Evolutionary conservation across 2,113 vertebrate species (phyloP).

Genomic region (Grammomys dolichurus): DNA sequence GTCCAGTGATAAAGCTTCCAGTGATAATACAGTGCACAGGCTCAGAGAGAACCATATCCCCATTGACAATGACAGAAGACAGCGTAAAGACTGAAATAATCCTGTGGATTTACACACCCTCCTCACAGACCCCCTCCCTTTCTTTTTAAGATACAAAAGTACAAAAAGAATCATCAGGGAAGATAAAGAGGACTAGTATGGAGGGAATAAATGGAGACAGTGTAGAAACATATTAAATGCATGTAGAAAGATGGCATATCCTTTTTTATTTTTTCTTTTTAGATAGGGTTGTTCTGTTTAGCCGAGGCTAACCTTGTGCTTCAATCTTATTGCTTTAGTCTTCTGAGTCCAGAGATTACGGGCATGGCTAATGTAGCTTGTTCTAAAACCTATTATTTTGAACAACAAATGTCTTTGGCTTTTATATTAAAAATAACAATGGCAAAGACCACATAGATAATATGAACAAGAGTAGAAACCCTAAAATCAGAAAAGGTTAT

Average conservation of each 20-base stretch:
- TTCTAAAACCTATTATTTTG: not conserved
- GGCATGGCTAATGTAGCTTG: not conserved
- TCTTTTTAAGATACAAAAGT: not conserved
- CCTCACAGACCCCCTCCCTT: too few species aligned
- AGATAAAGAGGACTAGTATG: not conserved
- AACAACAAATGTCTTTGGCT: not conserved
- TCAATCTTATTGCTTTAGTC: not conserved
- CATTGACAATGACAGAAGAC: not conserved
- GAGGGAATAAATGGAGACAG: too few species aligned
- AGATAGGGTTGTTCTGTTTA: not conserved
- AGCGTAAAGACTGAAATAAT: not conserved
- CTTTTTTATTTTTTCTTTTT: too few species aligned
- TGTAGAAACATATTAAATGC: not conserved
- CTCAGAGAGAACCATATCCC: not conserved
- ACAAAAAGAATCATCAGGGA: too few species aligned
- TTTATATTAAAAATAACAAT: not conserved
- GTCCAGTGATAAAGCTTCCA: constrained; percentile 11
- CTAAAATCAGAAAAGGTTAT: not conserved
- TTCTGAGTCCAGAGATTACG: not conserved
- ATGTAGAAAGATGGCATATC: not conserved
- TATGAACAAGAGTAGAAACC: not conserved
- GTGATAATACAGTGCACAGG: not conserved
- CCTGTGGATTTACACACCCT: not conserved
- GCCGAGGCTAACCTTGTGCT: not conserved
- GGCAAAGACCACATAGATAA: not conserved